phyloP scores from a whole-genome alignment of 1,140 invertebrate species.

The Limonius californicus region DNA sequence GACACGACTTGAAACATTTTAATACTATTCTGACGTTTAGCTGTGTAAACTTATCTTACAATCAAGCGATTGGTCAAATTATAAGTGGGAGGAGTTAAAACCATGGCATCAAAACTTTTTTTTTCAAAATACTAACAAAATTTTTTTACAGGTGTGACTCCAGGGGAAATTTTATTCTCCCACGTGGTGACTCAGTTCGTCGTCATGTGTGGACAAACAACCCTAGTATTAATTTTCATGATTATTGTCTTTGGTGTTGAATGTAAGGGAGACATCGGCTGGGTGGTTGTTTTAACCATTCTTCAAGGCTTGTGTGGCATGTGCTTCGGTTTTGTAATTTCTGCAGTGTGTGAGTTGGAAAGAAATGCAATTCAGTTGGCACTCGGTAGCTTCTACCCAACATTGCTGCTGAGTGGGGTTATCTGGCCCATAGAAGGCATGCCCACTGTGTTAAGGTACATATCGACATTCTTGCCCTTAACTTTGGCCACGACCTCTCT shows the following conservation, averaged over 20 bases:
- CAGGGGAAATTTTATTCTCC: conserved; percentile 85
- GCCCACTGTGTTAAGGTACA: conserved; percentile 76
- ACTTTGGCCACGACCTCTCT: conserved; percentile 89
- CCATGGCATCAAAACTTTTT: conserved; percentile 45
- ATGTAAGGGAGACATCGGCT: conserved; percentile 77
- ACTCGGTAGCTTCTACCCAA: conserved; percentile 92
- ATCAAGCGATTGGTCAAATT: neutral
- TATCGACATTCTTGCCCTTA: conserved; percentile 80
- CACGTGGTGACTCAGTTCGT: conserved; percentile 91
- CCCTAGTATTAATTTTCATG: conserved; percentile 84
- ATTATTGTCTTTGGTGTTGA: conserved; percentile 84
- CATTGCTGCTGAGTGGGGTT: conserved; percentile 84
- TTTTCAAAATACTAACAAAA: conserved; percentile 41
- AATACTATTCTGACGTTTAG: neutral
- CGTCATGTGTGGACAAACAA: conserved; percentile 89
- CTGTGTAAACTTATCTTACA: no score
- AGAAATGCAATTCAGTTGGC: conserved; percentile 91
- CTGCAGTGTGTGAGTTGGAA: conserved; percentile 86
- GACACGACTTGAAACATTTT: no score
- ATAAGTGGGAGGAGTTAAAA: conserved; percentile 43
- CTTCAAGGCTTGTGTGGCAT: conserved; percentile 89
- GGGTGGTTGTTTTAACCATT: conserved; percentile 81
- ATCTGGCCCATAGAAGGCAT: conserved; percentile 88
- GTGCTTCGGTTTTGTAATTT: conserved; percentile 93
- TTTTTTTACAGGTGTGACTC: conserved; percentile 66